Evolutionary conservation across 2,797 vertebrate genomes (phyloP), one percentile per base, ranked within the genome.

Genomic region (Macroramphosus scolopax): DNA sequence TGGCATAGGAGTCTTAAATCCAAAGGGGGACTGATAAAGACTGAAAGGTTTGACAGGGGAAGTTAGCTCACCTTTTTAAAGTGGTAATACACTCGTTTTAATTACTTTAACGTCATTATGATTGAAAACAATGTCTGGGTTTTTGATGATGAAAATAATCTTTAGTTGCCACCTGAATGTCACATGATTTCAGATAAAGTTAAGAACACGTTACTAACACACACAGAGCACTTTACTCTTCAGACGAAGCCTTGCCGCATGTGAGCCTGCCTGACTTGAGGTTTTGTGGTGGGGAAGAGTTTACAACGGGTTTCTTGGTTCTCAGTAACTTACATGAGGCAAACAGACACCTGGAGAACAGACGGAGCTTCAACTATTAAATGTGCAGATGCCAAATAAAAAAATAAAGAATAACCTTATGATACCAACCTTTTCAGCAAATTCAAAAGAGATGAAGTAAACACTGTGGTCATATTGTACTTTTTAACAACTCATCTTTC

Each of bases 161-260:
- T 4, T 28, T 41, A 15, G 5, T 28, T 42, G 4, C 10, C 17
- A 9, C 24, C 8, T 6, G 14, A 5, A 17, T 13, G 5, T 26
- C 20, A 15, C 18, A 13, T 38, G 17, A 17, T 25, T 38, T 32
- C 9, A 55, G 14, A 31, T 25, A 2, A 22, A 35, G n/a, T 33
- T 20, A 17, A 35, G 13, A 15, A 18, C 25, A 48, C 29, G 2
- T 43, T 15, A 54, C 5, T n/a, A n/a, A n/a, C n/a, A n/a, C n/a
- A 16, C 15, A 42, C 8, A 7, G 5, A 17, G 25, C n/a, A 48
- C 7, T 41, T 28, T 5, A 14, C 15, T 45, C 12, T 22, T 38
- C 28, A 18, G 12, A 10, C 22, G 28, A 18, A 13, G 5, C 5
- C 12, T 17, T 11, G 20, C 3, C 11, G 47, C 15, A 6, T 8